Percentiles rank a stretch among this genome's conserved stretches.
phyloP scores from a whole-genome alignment of 2,797 vertebrate genomes.

The Poeciliopsis infans region DNA sequence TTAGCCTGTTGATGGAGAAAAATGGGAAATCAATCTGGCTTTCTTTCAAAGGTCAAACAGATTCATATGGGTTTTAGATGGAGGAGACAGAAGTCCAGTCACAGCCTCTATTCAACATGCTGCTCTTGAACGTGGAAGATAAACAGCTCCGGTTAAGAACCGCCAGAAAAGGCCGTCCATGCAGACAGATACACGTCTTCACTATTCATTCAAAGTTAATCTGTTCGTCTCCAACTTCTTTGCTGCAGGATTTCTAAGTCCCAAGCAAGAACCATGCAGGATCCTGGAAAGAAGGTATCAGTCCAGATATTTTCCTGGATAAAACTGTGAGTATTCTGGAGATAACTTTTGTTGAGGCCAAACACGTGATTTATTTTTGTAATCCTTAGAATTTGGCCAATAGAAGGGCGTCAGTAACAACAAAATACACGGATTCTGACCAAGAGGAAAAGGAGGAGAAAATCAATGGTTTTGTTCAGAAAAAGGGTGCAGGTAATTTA shows the following conservation, averaged over 20 bases:
- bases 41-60: slow-evolving; percentile 1
- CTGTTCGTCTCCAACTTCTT: not conserved
- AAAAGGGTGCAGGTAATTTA: slow-evolving; percentile 74
- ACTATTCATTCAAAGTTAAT: not conserved
- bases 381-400: slow-evolving; percentile 64
- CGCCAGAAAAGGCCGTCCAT: not conserved
- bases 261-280: slow-evolving; percentile 19
- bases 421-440: slow-evolving; percentile 65
- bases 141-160: slow-evolving; percentile 74
- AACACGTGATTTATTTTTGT: not conserved
- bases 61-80: slow-evolving; percentile 69
- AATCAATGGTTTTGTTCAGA: slow-evolving; percentile 74
- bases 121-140: slow-evolving; percentile 70
- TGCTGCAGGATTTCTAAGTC: slow-evolving; percentile 46
- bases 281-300: slow-evolving; percentile 64
- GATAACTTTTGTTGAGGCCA: not conserved
- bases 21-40: not conserved
- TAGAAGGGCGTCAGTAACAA: slow-evolving; percentile 63
- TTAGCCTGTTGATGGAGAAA: not conserved
- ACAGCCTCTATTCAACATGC: slow-evolving; percentile 75
- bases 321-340: not conserved
- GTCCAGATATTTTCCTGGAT: not conserved
- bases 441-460: slow-evolving; percentile 83
- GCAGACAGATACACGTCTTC: not conserved
- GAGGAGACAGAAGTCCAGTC: slow-evolving; percentile 83